Conservation (phyloP, 2,888 invertebrate species). For the Stegana nigrithorax region DNA sequence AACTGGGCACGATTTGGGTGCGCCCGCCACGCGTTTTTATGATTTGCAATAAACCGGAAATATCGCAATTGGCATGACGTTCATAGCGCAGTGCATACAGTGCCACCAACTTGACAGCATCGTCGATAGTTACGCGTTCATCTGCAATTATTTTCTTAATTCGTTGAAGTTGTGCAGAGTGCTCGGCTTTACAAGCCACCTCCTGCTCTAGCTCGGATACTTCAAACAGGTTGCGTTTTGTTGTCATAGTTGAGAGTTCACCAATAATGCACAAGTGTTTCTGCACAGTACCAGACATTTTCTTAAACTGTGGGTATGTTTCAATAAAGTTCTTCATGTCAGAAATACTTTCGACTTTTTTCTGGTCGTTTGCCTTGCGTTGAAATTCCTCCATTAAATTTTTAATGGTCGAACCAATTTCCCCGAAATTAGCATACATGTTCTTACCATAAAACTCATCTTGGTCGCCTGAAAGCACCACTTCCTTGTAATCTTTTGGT, state of each 20-base stretch:
- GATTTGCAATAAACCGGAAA: constrained; percentile 79
- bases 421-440: constrained; percentile 96
- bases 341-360: constrained; percentile 89
- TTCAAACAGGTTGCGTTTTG: constrained; percentile 82
- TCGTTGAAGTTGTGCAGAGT: constrained; percentile 81
- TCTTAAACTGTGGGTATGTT: constrained; percentile 97
- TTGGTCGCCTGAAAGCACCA: constrained; percentile 93
- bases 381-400: constrained; percentile 98
- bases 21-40: constrained; percentile 79
- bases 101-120: constrained; percentile 89
- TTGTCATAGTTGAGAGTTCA: constrained; percentile 89
- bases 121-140: constrained; percentile 78
- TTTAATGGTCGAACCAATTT: constrained; percentile 97
- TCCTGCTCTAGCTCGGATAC: constrained; percentile 95
- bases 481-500: constrained; percentile 89
- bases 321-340: constrained; percentile 99
- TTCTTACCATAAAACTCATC: constrained; percentile 98
- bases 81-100: constrained; percentile 95
- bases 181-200: constrained; percentile 88
- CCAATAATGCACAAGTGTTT: constrained; percentile 98
- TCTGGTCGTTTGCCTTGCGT: constrained; percentile 81
- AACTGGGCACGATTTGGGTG: constrained; percentile 74
- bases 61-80: constrained; percentile 86
- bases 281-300: constrained; percentile 94
- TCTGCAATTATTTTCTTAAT: constrained; percentile 83